A percentile compares a stretch with the other conserved stretches of the same genome.
Evolutionary conservation across 2,888 invertebrate species (phyloP).

Genomic region (Tetropium fuscum): DNA sequence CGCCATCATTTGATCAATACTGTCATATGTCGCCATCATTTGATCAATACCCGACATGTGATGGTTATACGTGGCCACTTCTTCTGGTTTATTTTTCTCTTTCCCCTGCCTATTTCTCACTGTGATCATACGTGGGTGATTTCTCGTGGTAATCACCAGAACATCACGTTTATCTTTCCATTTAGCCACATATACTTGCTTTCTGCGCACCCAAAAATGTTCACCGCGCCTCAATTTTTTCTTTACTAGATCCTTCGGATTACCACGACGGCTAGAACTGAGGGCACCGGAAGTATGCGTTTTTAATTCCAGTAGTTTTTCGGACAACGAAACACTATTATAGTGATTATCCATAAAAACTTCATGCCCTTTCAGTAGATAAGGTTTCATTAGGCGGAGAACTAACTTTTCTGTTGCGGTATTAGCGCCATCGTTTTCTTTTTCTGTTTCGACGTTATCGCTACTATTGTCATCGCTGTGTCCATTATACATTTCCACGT

Average conservation of each 20-base stretch:
- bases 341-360: slow-evolving; percentile 21
- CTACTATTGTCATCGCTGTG: slow-evolving; percentile 2
- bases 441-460: neutral
- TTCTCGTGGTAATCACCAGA: slow-evolving; percentile 49
- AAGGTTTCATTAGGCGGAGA: slow-evolving; percentile 17
- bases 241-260: slow-evolving; percentile 25
- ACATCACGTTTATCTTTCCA: slow-evolving; percentile 54
- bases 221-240: slow-evolving; percentile 36
- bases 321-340: slow-evolving; percentile 17
- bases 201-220: slow-evolving; percentile 45
- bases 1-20: slow-evolving; percentile 35
- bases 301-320: slow-evolving; percentile 21
- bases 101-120: slow-evolving; percentile 42
- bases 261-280: slow-evolving; percentile 25
- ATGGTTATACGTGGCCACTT: slow-evolving; percentile 32
- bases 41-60: slow-evolving; percentile 48
- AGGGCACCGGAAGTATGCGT: slow-evolving; percentile 26
- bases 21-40: slow-evolving; percentile 26
- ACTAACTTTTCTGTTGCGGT: slow-evolving; percentile 9
- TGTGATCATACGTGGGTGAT: slow-evolving; percentile 45
- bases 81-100: slow-evolving; percentile 30
- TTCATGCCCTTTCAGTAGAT: slow-evolving; percentile 23
- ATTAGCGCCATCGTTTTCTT: neutral
- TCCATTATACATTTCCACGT: slow-evolving; percentile 29
- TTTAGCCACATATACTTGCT: slow-evolving; percentile 50